phyloP scores from a whole-genome alignment of 2,113 vertebrate genomes.

The Pelusios castaneus region DNA sequence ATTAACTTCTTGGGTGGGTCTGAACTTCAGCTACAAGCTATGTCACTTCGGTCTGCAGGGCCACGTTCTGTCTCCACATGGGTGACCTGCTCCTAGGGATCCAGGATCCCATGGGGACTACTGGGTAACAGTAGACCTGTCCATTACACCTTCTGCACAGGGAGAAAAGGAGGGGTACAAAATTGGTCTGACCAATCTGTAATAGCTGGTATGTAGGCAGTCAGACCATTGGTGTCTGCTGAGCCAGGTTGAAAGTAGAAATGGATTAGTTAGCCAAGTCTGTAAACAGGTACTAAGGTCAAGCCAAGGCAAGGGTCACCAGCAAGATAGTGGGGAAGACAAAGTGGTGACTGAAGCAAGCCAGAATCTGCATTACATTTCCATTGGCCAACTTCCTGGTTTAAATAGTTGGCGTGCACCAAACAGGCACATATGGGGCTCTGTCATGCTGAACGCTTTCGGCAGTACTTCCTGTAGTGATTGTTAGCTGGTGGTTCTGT shows the following conservation, averaged over 20 bases:
- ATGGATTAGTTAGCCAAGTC: background rate
- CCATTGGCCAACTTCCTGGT: background rate
- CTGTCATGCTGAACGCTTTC: background rate
- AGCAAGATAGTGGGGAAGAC: background rate
- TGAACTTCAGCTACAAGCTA: too few species aligned
- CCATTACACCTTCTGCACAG: too few species aligned
- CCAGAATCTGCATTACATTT: background rate
- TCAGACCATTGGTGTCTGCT: background rate
- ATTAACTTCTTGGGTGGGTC: too few species aligned
- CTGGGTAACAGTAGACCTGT: too few species aligned
- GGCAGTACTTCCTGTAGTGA: background rate
- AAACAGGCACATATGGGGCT: background rate
- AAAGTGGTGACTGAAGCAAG: background rate
- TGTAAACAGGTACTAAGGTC: background rate
- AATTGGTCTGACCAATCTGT: too few species aligned
- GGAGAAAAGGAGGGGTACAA: too few species aligned
- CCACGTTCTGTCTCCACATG: too few species aligned
- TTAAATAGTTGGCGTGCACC: background rate
- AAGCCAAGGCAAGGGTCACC: background rate
- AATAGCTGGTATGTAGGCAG: background rate
- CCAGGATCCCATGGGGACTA: too few species aligned
- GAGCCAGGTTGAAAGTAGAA: background rate
- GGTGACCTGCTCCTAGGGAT: too few species aligned
- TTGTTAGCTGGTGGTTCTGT: background rate
- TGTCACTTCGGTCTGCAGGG: too few species aligned